Percentiles rank a stretch among this genome's conserved stretches.
These are phyloP conservation scores for Gymnoscelis rufifasciata DNA, from an alignment of 2,888 invertebrate species.

Conservation along the genomic window DNA sequence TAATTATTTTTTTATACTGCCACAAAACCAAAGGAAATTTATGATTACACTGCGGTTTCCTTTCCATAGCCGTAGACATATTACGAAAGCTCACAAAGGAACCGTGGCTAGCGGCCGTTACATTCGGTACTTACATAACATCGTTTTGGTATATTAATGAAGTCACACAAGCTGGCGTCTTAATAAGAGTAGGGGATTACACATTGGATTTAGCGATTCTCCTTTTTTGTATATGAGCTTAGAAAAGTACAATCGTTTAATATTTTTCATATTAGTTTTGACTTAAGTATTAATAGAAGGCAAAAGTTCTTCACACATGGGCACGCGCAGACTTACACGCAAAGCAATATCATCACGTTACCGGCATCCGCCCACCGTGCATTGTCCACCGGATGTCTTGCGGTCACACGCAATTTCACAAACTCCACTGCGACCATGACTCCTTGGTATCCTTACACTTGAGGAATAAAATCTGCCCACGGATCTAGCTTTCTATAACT, in stretches of 20 bases:
- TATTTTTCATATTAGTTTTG: no score
- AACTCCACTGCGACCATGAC: slow-evolving; percentile 53
- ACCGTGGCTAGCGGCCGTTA: slow-evolving; percentile 18
- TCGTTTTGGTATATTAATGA: slow-evolving; percentile 6
- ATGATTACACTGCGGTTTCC: slow-evolving; percentile 41
- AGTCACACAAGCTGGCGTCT: slow-evolving; percentile 9
- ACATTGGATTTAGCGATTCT: background rate
- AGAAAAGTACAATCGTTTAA: no score
- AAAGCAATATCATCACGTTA: slow-evolving; percentile 63
- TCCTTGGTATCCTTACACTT: slow-evolving; percentile 42
- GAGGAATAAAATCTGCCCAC: slow-evolving; percentile 4
- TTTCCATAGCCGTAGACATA: slow-evolving; percentile 31
- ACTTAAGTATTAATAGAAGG: slow-evolving; percentile 20
- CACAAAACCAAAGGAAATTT: slow-evolving; percentile 31
- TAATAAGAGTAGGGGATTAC: background rate
- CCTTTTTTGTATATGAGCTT: no score
- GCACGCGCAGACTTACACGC: slow-evolving; percentile 44
- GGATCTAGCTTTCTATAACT: no score
- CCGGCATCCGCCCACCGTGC: slow-evolving; percentile 58
- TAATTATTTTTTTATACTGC: slow-evolving; percentile 11
- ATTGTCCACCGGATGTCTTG: slow-evolving; percentile 77
- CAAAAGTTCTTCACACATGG: slow-evolving; percentile 25
- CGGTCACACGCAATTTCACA: slow-evolving; percentile 77
- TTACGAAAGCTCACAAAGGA: slow-evolving; percentile 31
- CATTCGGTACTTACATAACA: slow-evolving; percentile 15